Base-by-base conservation (phyloP, 2,113 vertebrate species). In the Upupa epops region DNA sequence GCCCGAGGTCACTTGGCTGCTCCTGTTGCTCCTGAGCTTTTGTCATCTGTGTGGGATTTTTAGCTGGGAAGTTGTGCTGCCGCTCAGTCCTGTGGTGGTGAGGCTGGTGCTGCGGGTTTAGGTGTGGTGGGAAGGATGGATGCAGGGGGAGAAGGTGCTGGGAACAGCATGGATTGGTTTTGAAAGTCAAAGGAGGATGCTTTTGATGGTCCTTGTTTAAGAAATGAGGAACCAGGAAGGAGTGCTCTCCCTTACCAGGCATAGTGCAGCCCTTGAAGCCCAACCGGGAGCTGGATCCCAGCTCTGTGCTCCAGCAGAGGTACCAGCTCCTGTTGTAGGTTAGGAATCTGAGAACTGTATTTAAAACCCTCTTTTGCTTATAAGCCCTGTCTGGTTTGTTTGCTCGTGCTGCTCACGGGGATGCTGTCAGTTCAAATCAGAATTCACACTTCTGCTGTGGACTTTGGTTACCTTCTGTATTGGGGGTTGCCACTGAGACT, bases 261-360 rank as follows among this genome's bases (percentile, higher is more conserved):
- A 20, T 26, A 26, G 18, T 13, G 1, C 51, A 71, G 66, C 60
- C 20, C 13, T 16, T 25, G 42, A 32, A 46, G 36, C 36, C 11
- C 31, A 3, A 0, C 9, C 2, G 6, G 65, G 56, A 66, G 1
- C 45, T 36, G 56, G 17, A 9, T 58, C 69, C 36, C 11, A 0
- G 29, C 73, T 55, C 51, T 26, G 28, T 16, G 3, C 15, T 40
- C 61, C 51, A 21, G 68, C 34, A 48, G 70, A 64, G 59, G 17
- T 63, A 25, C 46, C 72, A 54, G 61, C 55, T 74, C 64, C 54
- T 40, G 4, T 5, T 90, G 31, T 2, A 17, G 52, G 45, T 48
- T 32, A 9, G 65, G 63, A 26, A 28, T 6, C 49, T 26, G 58
- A 2, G 32, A 55, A 32, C 0, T 2, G 8, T 36, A 2, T 34